These are phyloP conservation scores for Poecile atricapillus DNA, from an alignment of 2,113 vertebrate species.

Conservation along the genomic window DNA sequence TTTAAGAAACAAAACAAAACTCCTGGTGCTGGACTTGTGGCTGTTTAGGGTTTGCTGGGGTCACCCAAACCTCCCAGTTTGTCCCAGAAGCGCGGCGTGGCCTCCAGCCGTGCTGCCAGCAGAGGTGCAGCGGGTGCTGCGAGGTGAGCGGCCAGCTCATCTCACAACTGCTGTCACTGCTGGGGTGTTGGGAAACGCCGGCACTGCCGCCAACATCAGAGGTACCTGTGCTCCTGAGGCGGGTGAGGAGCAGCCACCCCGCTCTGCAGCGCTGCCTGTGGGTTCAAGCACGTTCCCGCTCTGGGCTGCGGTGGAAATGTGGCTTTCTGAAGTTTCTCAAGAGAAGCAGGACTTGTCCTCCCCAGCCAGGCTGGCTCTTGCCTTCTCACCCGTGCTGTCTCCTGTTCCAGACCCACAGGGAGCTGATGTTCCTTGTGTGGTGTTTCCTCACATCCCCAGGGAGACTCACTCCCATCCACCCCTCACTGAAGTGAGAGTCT, in stretches of 20 bases:
- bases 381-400: rapidly evolving
- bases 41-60: background rate
- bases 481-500: background rate
- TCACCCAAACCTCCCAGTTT: rapidly evolving
- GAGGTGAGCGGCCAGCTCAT: background rate
- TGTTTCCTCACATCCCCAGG: background rate
- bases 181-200: rapidly evolving
- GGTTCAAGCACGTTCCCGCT: rapidly evolving
- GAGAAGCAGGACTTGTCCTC: background rate
- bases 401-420: background rate
- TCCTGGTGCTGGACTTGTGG: background rate
- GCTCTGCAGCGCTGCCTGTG: background rate
- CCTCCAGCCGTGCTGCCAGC: background rate
- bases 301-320: background rate
- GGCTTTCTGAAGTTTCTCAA: background rate
- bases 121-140: rapidly evolving
- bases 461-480: background rate
- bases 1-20: background rate
- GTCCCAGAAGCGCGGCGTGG: rapidly evolving
- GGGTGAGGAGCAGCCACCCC: background rate
- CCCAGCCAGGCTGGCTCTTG: background rate
- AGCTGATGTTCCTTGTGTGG: background rate
- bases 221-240: background rate
- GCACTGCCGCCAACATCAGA: background rate
- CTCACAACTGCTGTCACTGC: background rate